phyloP scores from a whole-genome alignment of 1,140 invertebrate species.

The Campoletis sonorensis region DNA sequence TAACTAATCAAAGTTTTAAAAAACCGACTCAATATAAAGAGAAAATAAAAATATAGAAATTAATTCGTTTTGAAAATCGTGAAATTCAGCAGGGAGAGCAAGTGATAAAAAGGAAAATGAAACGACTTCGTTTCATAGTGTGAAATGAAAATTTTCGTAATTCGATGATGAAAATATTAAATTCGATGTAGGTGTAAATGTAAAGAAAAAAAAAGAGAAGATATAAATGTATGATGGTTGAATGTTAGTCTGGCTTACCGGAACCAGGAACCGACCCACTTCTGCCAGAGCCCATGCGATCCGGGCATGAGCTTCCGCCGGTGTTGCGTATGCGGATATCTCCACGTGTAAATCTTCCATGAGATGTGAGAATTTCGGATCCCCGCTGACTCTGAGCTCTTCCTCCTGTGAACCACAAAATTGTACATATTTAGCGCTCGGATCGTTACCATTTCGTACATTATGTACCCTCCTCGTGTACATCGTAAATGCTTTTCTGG shows the following conservation, averaged over 20 bases:
- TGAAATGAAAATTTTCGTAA: neutral
- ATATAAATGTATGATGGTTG: neutral
- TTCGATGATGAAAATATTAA: neutral
- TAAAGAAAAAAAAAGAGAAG: neutral
- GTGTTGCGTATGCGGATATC: conserved; percentile 89
- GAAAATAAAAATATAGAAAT: too few relatives aligned
- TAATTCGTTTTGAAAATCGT: too few relatives aligned
- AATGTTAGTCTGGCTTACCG: conserved; percentile 77
- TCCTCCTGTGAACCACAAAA: conserved; percentile 82
- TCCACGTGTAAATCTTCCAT: conserved; percentile 94
- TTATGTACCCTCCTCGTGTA: neutral
- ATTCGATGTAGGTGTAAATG: neutral
- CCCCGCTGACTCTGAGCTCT: conserved; percentile 87
- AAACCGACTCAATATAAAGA: too few relatives aligned
- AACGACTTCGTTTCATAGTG: too few relatives aligned
- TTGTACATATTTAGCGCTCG: conserved; percentile 7
- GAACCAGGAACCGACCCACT: conserved; percentile 85
- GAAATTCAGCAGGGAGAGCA: too few relatives aligned
- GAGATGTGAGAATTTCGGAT: conserved; percentile 93
- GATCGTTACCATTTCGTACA: neutral
- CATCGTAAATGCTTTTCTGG: neutral
- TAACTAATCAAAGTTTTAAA: too few relatives aligned
- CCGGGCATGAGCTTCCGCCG: conserved; percentile 91
- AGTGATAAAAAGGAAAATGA: too few relatives aligned
- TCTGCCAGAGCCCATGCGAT: conserved; percentile 90